Conservation (phyloP, 2,113 vertebrate genomes). For the Burhinus oedicnemus region DNA sequence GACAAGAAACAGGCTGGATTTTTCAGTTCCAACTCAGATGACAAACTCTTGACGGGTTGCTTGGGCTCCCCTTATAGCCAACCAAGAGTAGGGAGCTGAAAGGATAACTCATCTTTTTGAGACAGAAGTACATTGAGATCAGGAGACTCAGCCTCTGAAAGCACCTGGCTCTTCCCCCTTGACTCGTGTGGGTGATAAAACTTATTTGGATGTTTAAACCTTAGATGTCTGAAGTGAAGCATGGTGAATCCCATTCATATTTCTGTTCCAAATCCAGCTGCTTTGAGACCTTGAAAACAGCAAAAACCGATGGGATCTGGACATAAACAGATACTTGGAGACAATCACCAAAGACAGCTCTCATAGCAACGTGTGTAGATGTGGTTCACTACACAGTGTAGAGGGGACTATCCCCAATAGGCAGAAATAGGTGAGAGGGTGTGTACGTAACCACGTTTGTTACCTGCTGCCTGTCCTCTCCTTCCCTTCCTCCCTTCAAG, state of each 20-base stretch:
- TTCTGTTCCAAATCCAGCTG: neutral
- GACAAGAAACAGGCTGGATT: neutral
- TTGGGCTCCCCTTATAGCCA: neutral
- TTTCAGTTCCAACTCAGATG: neutral
- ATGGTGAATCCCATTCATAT: neutral
- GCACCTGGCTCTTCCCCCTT: neutral
- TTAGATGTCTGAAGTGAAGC: neutral
- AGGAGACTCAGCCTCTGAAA: neutral
- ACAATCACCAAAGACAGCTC: neutral
- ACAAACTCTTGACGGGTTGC: neutral
- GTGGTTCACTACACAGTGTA: neutral
- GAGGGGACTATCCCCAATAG: neutral
- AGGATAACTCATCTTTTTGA: neutral
- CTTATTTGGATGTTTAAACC: neutral
- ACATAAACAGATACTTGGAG: neutral
- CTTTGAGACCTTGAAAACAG: neutral
- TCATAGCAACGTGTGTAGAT: neutral
- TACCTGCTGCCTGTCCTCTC: neutral
- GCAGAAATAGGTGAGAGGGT: neutral
- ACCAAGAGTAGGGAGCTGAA: neutral
- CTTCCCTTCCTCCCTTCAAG: neutral
- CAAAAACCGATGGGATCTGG: neutral
- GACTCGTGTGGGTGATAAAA: neutral
- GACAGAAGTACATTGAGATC: neutral
- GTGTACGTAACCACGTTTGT: neutral